Conservation (phyloP, 2,797 vertebrate genomes). For the Pipistrellus kuhlii region DNA sequence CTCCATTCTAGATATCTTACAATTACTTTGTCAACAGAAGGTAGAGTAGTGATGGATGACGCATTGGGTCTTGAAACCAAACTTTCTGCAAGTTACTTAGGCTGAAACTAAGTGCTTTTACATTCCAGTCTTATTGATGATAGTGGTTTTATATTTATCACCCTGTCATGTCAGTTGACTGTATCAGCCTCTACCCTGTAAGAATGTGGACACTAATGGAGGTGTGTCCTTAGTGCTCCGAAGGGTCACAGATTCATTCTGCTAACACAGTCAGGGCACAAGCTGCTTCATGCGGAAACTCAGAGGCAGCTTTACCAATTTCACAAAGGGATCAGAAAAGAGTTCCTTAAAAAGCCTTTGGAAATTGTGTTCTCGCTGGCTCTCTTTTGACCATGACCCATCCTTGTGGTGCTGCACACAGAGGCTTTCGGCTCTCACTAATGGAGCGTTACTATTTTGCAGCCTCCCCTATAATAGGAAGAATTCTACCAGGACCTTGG, state of each 20-base stretch:
- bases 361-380: slow-evolving; percentile 85
- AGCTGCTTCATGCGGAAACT: slow-evolving; percentile 64
- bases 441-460: slow-evolving; percentile 89
- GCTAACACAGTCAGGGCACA: slow-evolving; percentile 86
- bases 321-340: slow-evolving; percentile 82
- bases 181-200: slow-evolving; percentile 89
- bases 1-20: slow-evolving; percentile 91
- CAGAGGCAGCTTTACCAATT: slow-evolving; percentile 84
- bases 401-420: slow-evolving; percentile 85
- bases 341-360: slow-evolving; percentile 82
- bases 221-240: slow-evolving; percentile 89
- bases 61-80: slow-evolving; percentile 91
- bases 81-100: slow-evolving; percentile 93
- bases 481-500: slow-evolving; percentile 91
- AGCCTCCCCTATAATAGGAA: slow-evolving; percentile 88
- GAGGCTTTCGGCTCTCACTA: slow-evolving; percentile 86
- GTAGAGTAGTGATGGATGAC: slow-evolving; percentile 91
- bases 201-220: slow-evolving; percentile 93
- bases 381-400: slow-evolving; percentile 87
- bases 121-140: slow-evolving; percentile 93
- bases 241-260: slow-evolving; percentile 90
- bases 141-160: slow-evolving; percentile 93
- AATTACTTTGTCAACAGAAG: slow-evolving; percentile 93
- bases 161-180: slow-evolving; percentile 92
- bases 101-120: slow-evolving; percentile 94